A percentile compares a stretch with the other conserved stretches of the same genome.
Conservation (phyloP, 2,113 vertebrate species). For the Thryonomys swinderianus region DNA sequence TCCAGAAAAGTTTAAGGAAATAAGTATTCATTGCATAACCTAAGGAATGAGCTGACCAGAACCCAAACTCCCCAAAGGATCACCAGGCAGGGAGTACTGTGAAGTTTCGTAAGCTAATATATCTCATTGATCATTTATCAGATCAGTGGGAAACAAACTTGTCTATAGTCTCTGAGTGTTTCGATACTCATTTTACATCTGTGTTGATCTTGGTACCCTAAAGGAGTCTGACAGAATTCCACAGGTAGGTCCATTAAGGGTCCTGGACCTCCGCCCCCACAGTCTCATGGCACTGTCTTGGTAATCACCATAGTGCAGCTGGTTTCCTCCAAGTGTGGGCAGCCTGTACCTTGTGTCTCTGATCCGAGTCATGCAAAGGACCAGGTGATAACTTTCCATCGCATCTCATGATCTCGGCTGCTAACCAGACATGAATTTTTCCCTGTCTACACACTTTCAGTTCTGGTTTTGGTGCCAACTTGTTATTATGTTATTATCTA, state of each 20-base stretch:
- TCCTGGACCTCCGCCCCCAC: background rate
- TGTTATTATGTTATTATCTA: background rate
- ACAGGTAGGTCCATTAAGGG: background rate
- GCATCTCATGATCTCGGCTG: background rate
- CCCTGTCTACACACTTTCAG: background rate
- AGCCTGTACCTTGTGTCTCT: background rate
- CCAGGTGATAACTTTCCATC: background rate
- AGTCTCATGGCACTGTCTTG: background rate
- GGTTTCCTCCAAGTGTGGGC: background rate
- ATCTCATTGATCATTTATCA: background rate
- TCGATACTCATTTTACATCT: background rate
- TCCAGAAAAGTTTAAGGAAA: background rate
- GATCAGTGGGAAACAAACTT: background rate
- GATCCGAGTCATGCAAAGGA: background rate
- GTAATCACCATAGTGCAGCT: background rate
- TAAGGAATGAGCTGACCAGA: background rate
- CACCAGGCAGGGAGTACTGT: background rate
- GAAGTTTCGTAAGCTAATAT: background rate
- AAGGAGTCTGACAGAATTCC: background rate
- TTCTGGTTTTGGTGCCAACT: background rate
- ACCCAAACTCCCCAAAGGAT: background rate
- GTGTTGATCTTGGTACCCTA: background rate
- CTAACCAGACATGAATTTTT: background rate
- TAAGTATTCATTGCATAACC: background rate
- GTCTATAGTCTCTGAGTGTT: rapidly evolving